These are phyloP conservation scores for Miichthys miiuy DNA, from an alignment of 2,797 vertebrate species.

Conservation along the genomic window DNA sequence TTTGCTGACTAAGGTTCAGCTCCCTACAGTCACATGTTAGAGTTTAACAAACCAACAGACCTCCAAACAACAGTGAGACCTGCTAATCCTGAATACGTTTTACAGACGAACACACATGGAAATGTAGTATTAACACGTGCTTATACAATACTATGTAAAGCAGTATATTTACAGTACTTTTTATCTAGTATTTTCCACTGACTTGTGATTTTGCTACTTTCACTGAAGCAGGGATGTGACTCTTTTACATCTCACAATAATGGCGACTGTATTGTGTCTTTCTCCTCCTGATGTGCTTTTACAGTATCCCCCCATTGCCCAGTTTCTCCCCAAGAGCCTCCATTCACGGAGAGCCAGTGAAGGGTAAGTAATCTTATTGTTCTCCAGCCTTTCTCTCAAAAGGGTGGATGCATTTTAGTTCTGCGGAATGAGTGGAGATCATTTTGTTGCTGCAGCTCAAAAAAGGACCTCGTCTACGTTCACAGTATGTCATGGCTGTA, in stretches of 20 bases:
- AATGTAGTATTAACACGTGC: background rate
- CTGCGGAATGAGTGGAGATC: slow-evolving; percentile 13
- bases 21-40: background rate
- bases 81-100: background rate
- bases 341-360: slow-evolving; percentile 51
- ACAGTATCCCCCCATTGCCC: slow-evolving; percentile 42
- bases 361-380: slow-evolving; percentile 74
- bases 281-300: slow-evolving; percentile 15
- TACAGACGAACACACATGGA: background rate
- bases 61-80: background rate
- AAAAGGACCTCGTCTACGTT: background rate
- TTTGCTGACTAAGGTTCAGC: background rate
- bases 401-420: slow-evolving; percentile 32
- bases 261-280: background rate
- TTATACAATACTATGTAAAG: background rate
- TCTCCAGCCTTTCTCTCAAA: slow-evolving; percentile 51
- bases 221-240: background rate
- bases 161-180: background rate
- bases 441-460: background rate
- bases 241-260: background rate
- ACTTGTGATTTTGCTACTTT: background rate
- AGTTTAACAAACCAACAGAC: background rate
- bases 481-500: no score
- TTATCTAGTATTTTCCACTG: background rate
- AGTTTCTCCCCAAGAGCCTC: slow-evolving; percentile 37